Evolutionary conservation across 2,888 invertebrate species (phyloP), one percentile per base, ranked within the genome.

Genomic region (Artemia sinica): DNA sequence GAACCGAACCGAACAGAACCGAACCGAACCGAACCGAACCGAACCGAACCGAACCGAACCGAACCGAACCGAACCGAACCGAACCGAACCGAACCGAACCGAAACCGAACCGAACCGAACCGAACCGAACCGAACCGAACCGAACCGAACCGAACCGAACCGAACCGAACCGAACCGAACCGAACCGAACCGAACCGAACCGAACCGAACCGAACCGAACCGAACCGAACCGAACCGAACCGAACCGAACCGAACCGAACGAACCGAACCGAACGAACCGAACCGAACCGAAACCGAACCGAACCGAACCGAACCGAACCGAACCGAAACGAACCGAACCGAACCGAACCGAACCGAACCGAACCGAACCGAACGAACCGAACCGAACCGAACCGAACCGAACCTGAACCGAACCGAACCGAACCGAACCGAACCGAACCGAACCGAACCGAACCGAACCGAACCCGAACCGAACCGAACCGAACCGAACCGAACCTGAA

Each of bases 401-500:
- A n/a, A 52, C 52, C 12, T 65, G 52, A 52, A 52, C n/a, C 12
- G 52, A 52, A 52, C n/a, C 52, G 52, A 52, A 52, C n/a, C 52
- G 52, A 52, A 52, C n/a, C 52, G 52, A 52, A 52, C n/a, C 12
- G 52, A 52, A 52, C n/a, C 52, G 52, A 52, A 52, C n/a, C 12
- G 52, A 52, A 52, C n/a, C 52, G 52, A 52, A 52, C n/a, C 52
- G 52, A 52, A 52, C n/a, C 52, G 52, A 52, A 52, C n/a, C n/a
- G n/a, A n/a, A n/a, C n/a, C n/a, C n/a, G n/a, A n/a, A n/a, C n/a
- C n/a, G n/a, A n/a, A n/a, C n/a, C 52, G 52, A 52, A 52, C n/a
- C 52, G 52, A 52, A 52, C n/a, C 52, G 52, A 52, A 52, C n/a
- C 52, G 52, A 52, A 52, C n/a, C 70, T 18, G 52, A 52, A 52